A percentile compares a stretch with the other conserved stretches of the same genome.
phyloP scores from a whole-genome alignment of 2,888 invertebrate genomes.

The Melangyna quadrimaculata region DNA sequence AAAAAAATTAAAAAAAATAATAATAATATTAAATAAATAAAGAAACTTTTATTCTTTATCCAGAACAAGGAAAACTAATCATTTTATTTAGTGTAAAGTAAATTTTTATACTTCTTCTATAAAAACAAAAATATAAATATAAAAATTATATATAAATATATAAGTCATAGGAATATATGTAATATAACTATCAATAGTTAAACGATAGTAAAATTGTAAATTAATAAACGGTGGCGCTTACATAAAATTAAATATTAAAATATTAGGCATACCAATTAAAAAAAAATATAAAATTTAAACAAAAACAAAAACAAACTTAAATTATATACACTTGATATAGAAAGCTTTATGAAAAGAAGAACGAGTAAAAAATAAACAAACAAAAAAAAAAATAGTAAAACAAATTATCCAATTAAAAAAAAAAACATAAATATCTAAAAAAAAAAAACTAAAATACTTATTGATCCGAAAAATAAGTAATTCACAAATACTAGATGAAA shows the following conservation, averaged over 20 bases:
- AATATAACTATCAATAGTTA: constrained; percentile 32
- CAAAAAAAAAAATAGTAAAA: constrained; percentile 44
- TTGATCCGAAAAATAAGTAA: constrained; percentile 25
- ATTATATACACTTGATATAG: constrained; percentile 67
- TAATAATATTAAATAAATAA: constrained; percentile 4
- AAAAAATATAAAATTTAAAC: constrained; percentile 3
- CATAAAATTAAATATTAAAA: constrained; percentile 18
- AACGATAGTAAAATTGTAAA: constrained; percentile 65
- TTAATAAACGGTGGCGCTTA: constrained; percentile 60
- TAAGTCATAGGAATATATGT: constrained; percentile 3
- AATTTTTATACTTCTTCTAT: constrained; percentile 69
- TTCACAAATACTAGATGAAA: constrained; percentile 63
- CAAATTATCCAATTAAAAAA: constrained; percentile 31
- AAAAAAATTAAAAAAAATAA: constrained; percentile 2
- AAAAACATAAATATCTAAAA: neutral
- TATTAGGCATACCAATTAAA: constrained; percentile 15
- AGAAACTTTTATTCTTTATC: constrained; percentile 43
- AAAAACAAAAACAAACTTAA: constrained; percentile 25
- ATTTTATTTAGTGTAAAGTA: constrained; percentile 71
- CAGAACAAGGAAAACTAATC: constrained; percentile 62
- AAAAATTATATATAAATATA: constrained; percentile 15
- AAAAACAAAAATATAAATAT: constrained; percentile 28
- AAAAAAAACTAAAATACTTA: neutral
- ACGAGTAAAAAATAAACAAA: constrained; percentile 7
- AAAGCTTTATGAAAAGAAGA: constrained; percentile 61